Evolutionary conservation across 2,113 vertebrate species (phyloP).

Genomic region (Lontra canadensis): DNA sequence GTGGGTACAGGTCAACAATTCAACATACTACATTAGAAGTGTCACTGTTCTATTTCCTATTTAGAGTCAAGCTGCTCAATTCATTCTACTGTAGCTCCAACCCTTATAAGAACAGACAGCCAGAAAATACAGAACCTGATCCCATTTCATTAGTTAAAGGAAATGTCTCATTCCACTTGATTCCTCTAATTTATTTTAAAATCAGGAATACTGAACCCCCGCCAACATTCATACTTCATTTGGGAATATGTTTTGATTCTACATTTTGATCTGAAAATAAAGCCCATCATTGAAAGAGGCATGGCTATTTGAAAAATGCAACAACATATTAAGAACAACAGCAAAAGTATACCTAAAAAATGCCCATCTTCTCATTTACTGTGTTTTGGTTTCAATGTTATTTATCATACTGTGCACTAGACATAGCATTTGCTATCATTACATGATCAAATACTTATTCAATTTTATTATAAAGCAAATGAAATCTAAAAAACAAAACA

Average conservation of each 20-base stretch:
- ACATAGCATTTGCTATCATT: neutral
- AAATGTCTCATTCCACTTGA: constrained; percentile 1
- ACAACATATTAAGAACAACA: neutral
- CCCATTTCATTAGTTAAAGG: neutral
- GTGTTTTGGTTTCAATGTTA: neutral
- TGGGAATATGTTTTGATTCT: neutral
- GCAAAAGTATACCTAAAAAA: neutral
- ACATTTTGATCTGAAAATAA: neutral
- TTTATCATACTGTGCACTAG: neutral
- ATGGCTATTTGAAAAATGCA: neutral
- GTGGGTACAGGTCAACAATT: neutral
- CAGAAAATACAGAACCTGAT: neutral
- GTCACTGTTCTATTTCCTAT: neutral
- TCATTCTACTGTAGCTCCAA: neutral
- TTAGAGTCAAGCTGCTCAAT: neutral
- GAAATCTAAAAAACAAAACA: neutral
- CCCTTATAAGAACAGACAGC: neutral
- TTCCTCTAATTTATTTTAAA: constrained; percentile 6
- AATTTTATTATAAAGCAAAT: neutral
- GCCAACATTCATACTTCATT: neutral
- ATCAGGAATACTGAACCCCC: neutral
- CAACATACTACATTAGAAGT: neutral
- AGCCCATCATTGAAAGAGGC: neutral
- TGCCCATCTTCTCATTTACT: neutral
- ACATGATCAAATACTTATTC: neutral